phyloP scores from a whole-genome alignment of 2,113 vertebrate species.

The Perca fluviatilis region DNA sequence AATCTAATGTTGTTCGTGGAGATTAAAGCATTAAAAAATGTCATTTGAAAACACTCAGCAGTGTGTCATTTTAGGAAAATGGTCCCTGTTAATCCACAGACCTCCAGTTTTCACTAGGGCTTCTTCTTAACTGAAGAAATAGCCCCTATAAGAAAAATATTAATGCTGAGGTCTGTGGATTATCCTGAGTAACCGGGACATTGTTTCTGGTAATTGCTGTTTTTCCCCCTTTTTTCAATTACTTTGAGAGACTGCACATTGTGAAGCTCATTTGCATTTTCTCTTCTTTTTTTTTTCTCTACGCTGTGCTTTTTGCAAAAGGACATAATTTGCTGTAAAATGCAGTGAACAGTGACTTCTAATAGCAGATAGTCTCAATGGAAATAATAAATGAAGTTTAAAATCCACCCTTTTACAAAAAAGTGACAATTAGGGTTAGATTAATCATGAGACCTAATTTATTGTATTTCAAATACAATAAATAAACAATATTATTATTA shows the following conservation, averaged over 20 bases:
- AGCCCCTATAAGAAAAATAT: conserved; percentile 31
- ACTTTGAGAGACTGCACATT: conserved; percentile 62
- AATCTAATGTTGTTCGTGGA: conserved; percentile 27
- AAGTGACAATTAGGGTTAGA: background rate
- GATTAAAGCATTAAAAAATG: conserved; percentile 28
- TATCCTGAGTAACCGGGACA: conserved; percentile 47
- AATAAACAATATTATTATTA: no score
- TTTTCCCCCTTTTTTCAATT: conserved; percentile 35
- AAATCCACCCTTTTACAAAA: background rate
- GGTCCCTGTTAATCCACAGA: conserved; percentile 41
- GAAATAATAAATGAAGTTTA: conserved; percentile 5
- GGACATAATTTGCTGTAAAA: conserved; percentile 35
- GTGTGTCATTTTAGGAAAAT: conserved; percentile 11
- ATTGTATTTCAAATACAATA: no score
- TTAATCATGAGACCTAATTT: background rate
- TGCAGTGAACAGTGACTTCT: conserved; percentile 27
- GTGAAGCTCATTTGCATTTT: conserved; percentile 65
- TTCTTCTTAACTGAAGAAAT: conserved; percentile 14
- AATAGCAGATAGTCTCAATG: conserved; percentile 3
- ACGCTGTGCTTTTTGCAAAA: conserved; percentile 24
- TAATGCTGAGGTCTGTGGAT: conserved; percentile 56
- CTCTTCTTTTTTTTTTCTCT: conserved; percentile 43
- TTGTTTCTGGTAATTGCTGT: conserved; percentile 71
- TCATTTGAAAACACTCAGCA: conserved; percentile 41
- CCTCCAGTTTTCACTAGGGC: conserved; percentile 32